phyloP scores from a whole-genome alignment of 2,113 vertebrate genomes.

The Garra rufa region DNA sequence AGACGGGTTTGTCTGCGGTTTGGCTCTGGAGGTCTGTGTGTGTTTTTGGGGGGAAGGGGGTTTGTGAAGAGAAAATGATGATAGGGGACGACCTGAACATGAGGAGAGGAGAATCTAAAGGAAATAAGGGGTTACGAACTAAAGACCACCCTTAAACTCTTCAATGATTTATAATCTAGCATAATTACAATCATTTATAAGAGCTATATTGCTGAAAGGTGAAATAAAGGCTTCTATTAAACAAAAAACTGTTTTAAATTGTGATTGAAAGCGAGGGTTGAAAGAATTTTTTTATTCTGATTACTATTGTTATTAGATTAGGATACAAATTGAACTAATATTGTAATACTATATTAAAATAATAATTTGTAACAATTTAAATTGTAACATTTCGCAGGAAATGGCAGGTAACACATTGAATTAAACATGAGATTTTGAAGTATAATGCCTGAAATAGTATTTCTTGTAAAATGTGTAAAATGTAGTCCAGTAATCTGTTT shows the following conservation, averaged over 20 bases:
- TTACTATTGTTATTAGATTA: too few relatives aligned
- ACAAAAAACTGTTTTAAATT: background rate
- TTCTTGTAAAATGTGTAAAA: too few relatives aligned
- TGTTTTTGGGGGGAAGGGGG: background rate
- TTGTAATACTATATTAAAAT: too few relatives aligned
- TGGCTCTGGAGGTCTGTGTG: constrained; percentile 24
- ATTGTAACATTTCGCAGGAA: background rate
- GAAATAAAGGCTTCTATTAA: too few relatives aligned
- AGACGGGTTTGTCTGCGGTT: constrained; percentile 44
- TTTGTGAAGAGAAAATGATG: background rate
- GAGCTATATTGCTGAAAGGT: too few relatives aligned
- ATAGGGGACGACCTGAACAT: background rate
- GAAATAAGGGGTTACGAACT: background rate
- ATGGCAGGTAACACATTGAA: too few relatives aligned
- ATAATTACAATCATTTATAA: background rate
- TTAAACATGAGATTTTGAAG: too few relatives aligned
- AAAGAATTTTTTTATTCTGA: too few relatives aligned
- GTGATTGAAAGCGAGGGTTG: too few relatives aligned
- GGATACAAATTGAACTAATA: too few relatives aligned
- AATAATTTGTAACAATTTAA: background rate
- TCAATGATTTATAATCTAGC: background rate
- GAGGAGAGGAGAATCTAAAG: background rate
- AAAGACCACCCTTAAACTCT: background rate
- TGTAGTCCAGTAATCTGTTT: too few relatives aligned
- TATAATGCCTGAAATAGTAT: too few relatives aligned